Evolutionary conservation across 2,797 vertebrate species (phyloP).

Genomic region (Phalanger gymnotis): DNA sequence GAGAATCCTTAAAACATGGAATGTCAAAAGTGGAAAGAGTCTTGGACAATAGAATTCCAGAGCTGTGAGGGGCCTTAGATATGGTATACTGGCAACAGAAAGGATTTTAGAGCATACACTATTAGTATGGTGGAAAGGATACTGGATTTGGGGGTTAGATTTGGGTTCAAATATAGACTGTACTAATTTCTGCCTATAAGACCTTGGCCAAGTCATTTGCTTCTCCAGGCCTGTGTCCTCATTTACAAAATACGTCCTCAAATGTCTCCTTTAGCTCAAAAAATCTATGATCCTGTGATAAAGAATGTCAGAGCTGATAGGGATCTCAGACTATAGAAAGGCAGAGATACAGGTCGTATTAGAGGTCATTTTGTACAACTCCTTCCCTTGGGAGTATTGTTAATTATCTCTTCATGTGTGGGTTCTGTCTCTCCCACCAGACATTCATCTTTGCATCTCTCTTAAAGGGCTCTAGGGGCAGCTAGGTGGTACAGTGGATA

Average conservation of each 20-base stretch:
- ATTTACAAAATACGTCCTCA: not conserved
- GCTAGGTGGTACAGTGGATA: not conserved
- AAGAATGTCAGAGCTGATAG: not conserved
- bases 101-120: not conserved
- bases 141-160: not conserved
- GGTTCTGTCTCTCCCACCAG: not conserved
- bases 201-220: not conserved
- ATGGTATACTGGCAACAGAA: not conserved
- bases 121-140: not conserved
- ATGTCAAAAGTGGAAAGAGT: not conserved
- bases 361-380: not conserved
- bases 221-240: not conserved
- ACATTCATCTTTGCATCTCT: not conserved
- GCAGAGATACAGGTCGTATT: not conserved
- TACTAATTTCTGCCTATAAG: not conserved
- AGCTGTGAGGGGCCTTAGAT: not conserved
- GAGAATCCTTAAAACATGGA: not conserved
- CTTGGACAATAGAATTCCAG: not conserved
- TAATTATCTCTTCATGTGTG: not conserved
- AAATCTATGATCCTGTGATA: not conserved
- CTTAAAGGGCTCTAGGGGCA: not conserved
- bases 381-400: not conserved
- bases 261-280: not conserved
- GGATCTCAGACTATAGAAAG: not conserved
- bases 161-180: not conserved